phyloP scores from a whole-genome alignment of 2,888 invertebrate species.

The Slavum lentiscoides region DNA sequence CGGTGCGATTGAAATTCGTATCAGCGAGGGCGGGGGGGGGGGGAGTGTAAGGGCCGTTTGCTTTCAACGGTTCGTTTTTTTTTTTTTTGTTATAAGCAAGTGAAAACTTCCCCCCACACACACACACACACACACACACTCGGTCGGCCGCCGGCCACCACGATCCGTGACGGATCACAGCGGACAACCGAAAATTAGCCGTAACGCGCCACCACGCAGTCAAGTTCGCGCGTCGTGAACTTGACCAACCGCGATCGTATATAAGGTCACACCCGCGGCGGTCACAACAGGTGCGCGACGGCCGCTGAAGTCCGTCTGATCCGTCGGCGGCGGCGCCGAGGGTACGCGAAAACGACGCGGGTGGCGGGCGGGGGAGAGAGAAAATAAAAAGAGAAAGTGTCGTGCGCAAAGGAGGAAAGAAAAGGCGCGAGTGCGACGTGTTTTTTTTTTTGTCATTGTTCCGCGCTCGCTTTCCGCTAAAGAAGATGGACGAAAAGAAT shows the following conservation, averaged over 20 bases:
- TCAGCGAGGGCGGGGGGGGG: no score
- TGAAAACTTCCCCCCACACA: no score
- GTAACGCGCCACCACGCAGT: slow-evolving; percentile 21
- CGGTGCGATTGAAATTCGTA: no score
- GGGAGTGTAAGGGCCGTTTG: no score
- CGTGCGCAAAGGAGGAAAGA: background rate
- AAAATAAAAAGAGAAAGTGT: slow-evolving; percentile 40
- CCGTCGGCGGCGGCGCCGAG: background rate
- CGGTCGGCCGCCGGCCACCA: no score
- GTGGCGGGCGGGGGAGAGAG: background rate
- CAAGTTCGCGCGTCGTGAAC: slow-evolving; percentile 47
- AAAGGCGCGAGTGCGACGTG: no score
- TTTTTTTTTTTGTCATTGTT: no score
- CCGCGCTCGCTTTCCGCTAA: no score
- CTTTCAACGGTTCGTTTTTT: no score
- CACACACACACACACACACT: no score
- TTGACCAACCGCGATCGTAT: slow-evolving; percentile 19
- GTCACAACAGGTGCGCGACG: slow-evolving; percentile 28
- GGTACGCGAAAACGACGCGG: background rate
- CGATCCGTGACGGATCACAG: background rate
- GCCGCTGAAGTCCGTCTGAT: background rate
- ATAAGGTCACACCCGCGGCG: slow-evolving; percentile 19
- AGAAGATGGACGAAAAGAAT: no score
- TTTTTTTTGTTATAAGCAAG: no score
- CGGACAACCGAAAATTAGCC: slow-evolving; percentile 38